Percentiles rank a stretch among this genome's conserved stretches.
Conservation (phyloP, 2,888 invertebrate species). For the Hydroisotoma schaefferi region DNA sequence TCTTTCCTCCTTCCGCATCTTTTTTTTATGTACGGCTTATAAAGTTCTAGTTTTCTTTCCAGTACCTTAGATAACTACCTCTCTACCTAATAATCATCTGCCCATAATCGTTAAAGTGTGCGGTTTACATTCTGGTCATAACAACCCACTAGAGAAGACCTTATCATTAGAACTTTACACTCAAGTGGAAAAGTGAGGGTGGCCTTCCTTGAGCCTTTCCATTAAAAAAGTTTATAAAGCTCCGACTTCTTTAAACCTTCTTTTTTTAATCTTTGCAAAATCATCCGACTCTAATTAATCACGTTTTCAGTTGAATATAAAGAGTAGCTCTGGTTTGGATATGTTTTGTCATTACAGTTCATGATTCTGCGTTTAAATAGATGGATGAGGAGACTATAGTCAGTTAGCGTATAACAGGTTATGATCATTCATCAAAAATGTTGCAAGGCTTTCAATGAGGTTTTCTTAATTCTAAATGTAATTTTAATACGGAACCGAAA, state of each 20-base stretch:
- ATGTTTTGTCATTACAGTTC: slow-evolving; percentile 38
- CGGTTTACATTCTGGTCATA: slow-evolving; percentile 29
- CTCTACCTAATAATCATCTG: slow-evolving; percentile 15
- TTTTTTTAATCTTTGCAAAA: slow-evolving; percentile 16
- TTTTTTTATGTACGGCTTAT: slow-evolving; percentile 7
- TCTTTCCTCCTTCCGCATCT: slow-evolving; percentile 31
- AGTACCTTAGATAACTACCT: slow-evolving; percentile 6
- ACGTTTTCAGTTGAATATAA: slow-evolving; percentile 22
- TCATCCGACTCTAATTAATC: slow-evolving; percentile 31
- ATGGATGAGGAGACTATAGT: background rate
- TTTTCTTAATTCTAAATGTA: slow-evolving; percentile 10
- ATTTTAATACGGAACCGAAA: too few species aligned
- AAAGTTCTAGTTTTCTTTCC: background rate
- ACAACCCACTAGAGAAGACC: slow-evolving; percentile 15
- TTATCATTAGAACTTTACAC: background rate
- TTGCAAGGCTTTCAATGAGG: slow-evolving; percentile 34
- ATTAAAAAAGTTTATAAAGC: background rate
- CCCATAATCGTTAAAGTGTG: slow-evolving; percentile 44
- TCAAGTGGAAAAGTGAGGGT: slow-evolving; percentile 4
- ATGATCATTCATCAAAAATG: slow-evolving; percentile 44
- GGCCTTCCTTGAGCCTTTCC: slow-evolving; percentile 1
- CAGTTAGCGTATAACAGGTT: too few species aligned
- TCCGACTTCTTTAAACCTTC: slow-evolving; percentile 1
- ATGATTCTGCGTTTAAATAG: slow-evolving; percentile 7
- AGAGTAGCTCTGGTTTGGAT: slow-evolving; percentile 12